Percentiles rank a stretch among this genome's conserved stretches.
These are phyloP conservation scores for Pempheris klunzingeri DNA, from an alignment of 2,797 vertebrate species.

Conservation along the genomic window DNA sequence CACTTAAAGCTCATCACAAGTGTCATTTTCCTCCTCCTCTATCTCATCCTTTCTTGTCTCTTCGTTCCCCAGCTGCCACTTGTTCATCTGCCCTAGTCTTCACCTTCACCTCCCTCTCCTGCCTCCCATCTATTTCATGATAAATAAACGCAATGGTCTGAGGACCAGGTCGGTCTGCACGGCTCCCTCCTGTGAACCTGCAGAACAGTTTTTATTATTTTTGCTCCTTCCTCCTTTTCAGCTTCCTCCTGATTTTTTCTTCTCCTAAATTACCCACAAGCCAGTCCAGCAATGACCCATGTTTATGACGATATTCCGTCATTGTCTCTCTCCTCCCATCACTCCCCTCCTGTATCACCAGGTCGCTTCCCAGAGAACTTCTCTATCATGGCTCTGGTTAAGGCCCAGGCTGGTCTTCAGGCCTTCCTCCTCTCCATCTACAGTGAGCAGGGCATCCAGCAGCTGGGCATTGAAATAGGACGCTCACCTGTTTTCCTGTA, in stretches of 20 bases:
- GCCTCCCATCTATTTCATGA: not conserved
- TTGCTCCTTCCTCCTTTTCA: not conserved
- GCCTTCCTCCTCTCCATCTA: conserved; percentile 93
- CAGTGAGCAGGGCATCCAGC: conserved; percentile 90
- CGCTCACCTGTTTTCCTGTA: conserved; percentile 93
- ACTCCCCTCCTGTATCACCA: conserved; percentile 29
- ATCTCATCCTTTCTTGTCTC: not conserved
- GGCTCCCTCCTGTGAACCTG: not conserved
- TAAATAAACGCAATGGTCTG: not conserved
- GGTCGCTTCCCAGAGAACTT: conserved; percentile 94
- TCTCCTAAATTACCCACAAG: not conserved
- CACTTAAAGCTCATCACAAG: not conserved
- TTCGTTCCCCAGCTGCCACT: not conserved
- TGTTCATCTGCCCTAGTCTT: not conserved
- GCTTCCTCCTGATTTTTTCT: fast-evolving
- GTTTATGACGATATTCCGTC: not conserved
- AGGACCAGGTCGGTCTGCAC: not conserved
- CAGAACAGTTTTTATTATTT: not conserved
- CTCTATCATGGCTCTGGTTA: conserved; percentile 91
- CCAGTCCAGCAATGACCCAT: not conserved
- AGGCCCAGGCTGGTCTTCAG: conserved; percentile 89
- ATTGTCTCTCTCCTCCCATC: not conserved
- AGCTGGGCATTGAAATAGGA: conserved; percentile 92
- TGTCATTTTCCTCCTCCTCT: not conserved
- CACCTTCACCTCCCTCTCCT: not conserved